Conservation (phyloP, 2,797 vertebrate species). For the Molossus alvarezi region DNA sequence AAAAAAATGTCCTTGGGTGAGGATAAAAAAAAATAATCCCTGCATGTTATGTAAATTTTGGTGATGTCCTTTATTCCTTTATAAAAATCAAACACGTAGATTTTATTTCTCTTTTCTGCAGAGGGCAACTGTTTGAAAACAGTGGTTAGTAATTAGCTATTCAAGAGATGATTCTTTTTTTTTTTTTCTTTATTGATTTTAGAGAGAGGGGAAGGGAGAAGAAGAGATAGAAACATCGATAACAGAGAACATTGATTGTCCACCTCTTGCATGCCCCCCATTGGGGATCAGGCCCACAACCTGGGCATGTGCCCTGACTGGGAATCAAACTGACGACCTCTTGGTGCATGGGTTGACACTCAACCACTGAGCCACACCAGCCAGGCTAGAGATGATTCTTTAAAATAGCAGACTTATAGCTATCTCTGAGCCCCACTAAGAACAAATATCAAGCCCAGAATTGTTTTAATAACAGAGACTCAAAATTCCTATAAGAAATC, state of each 20-base stretch:
- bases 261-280: too few species aligned
- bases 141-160: not conserved
- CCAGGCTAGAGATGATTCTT: not conserved
- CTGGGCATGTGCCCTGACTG: too few species aligned
- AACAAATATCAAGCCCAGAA: conserved; percentile 32
- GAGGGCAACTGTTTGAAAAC: not conserved
- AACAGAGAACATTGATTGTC: too few species aligned
- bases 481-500: conserved; percentile 5
- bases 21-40: not conserved
- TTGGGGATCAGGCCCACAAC: too few species aligned
- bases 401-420: not conserved
- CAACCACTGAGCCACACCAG: not conserved
- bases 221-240: too few species aligned
- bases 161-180: conserved; percentile 3
- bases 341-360: too few species aligned
- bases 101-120: conserved; percentile 36
- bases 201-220: too few species aligned
- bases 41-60: conserved; percentile 1
- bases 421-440: not conserved
- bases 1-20: too few species aligned
- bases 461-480: conserved; percentile 29
- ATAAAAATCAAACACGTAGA: not conserved
- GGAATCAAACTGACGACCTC: too few species aligned
- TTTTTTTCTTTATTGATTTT: too few species aligned
- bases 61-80: not conserved